Evolutionary conservation across 2,888 invertebrate genomes (phyloP), one percentile per base, ranked within the genome.

Genomic region (Eudasyphora cyanicolor): DNA sequence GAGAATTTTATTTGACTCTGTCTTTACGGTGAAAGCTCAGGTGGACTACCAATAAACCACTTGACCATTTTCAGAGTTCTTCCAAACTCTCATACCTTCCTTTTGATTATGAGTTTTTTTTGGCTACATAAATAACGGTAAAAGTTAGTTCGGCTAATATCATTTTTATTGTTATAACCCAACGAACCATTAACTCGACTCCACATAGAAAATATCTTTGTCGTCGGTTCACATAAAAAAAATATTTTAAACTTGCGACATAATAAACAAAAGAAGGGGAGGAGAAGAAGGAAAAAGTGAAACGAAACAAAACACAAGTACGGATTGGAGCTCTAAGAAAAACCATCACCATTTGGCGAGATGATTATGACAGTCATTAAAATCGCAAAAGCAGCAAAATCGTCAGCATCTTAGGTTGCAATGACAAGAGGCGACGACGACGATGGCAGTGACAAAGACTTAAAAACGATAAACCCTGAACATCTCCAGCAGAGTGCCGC

Each of bases 221-320:
- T n/a, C n/a, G n/a, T n/a, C n/a, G n/a, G 7, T 6, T 0, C 29
- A 8, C 27, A 69, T 42, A 6, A 42, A 57, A 54, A 19, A n/a
- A 21, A 38, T 42, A 69, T 38, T 45, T 74, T 38, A 60, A 74
- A 74, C 24, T 27, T 42, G 57, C 8, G 57, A 57, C 57, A 57
- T 57, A 2, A 57, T 57, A 57, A 57, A 21, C 24, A 49, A n/a
- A 19, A 49, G 5, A n/a, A 5, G 8, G 8, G 17, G 19, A 8
- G n/a, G 1, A 6, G 49, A 17, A n/a, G 49, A 6, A 17, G 49
- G n/a, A n/a, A n/a, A n/a, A n/a, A n/a, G n/a, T n/a, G n/a, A n/a
- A n/a, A n/a, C n/a, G n/a, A n/a, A n/a, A n/a, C n/a, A n/a, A n/a
- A n/a, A n/a, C n/a, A n/a, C n/a, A n/a, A n/a, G n/a, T n/a, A 45